Base-by-base conservation (phyloP, 1,140 invertebrate genomes). In the Lutraria rhynchaena region DNA sequence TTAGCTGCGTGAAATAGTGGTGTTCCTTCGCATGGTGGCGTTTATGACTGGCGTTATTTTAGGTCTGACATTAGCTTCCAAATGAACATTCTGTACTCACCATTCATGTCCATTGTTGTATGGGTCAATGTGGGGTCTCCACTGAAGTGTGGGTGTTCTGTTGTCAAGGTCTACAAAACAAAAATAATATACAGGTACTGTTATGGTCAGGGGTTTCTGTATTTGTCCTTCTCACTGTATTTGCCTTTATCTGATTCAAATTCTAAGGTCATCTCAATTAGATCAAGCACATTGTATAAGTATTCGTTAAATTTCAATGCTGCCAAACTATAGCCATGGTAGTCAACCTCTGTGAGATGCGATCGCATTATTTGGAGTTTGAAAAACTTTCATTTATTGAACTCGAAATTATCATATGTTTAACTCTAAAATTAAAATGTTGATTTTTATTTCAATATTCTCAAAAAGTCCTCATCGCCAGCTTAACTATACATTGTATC, bases 71-170 rank as follows among this genome's bases (percentile, higher is more conserved):
- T n/a, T n/a, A n/a, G n/a, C n/a, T n/a, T n/a, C n/a, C n/a, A n/a
- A n/a, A n/a, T n/a, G n/a, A n/a, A n/a, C n/a, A n/a, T n/a, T n/a
- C n/a, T n/a, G n/a, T n/a, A 67, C 4, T 65, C 63, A 49, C 83
- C 49, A 0, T 73, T 41, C 46, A 82, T 69, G 27, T 73, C 70
- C 70, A 73, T 73, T 1, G 58, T 22, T 2, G 46, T 53, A 41
- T 7, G 22, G 29, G 51, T 57, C 4, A 73, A n/a, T n/a, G n/a
- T 29, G 15, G 4, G 13, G 1, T 3, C 19, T 15, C 44, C 70
- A 1, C n/a, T 41, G 22, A 57, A 73, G 17, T 29, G 17, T 13
- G n/a, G 29, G 24, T 73, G 5, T 2, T 73, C 70, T 3, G 53
- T 73, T 7, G 70, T 73, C 31, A 73, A 35, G 1, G 70, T 73